Evolutionary conservation across 2,888 invertebrate species (phyloP), one percentile per base, ranked within the genome.

Genomic region (Trissoscelio sp.): DNA sequence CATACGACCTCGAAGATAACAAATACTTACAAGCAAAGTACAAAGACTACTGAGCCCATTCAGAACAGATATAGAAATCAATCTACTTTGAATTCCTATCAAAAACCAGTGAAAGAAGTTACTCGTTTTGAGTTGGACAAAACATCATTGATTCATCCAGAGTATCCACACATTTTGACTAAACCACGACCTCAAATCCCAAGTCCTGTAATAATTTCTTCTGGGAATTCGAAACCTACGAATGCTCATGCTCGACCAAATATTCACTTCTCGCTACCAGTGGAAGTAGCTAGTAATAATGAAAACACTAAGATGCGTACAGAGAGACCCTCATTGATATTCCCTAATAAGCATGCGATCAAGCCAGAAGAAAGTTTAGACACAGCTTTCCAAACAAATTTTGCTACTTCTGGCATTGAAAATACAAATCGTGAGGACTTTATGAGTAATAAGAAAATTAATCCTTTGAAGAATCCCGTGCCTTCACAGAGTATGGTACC

Each of bases 401-500:
- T 91, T 22, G 89, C 88, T 1, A 74, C 82, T 0, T 84, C 85
- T n/a, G 77, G 66, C 0, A 82, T 86, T 0, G 81, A 85, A 12
- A 79, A 82, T 2, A 64, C 39, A 24, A 80, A 67, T 0, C 82
- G 85, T 1, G 81, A 85, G 6, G 81, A 83, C 1, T 66, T 55
- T 24, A 14, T 70, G 53, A 24, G 24, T 5, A 72, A 57, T 20
- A 80, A 72, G 9, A 66, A 75, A 51, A 66, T 24, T 5, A 60
- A 37, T 28, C 70, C 75, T 9, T 12, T 78, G 9, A 86, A 85
- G 22, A 83, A 85, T 22, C 85, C 83, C 5, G 75, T 89, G 6
- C 89, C 89, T 0, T 88, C 88, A 1, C 89, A 88, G 55, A 87
- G 88, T 24, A 87, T 87, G 87, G 88, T 89, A 31, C 90, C 91